Percentiles rank a stretch among this genome's conserved stretches.
These are phyloP conservation scores for Holacanthus passer DNA, from an alignment of 2,113 vertebrate genomes.

Conservation along the genomic window DNA sequence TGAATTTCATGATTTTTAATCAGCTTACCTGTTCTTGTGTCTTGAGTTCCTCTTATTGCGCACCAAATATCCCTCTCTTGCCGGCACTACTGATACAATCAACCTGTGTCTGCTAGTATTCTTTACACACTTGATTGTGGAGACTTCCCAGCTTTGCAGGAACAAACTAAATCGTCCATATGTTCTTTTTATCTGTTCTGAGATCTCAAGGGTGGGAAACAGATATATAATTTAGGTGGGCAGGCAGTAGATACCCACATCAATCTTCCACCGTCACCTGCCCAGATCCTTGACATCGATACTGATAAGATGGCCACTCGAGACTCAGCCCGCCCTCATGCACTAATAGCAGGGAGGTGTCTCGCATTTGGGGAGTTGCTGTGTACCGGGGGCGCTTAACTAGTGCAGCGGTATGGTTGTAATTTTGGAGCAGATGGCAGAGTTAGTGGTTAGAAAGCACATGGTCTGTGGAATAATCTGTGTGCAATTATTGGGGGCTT, in stretches of 20 bases:
- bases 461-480: slow-evolving; percentile 67
- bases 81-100: slow-evolving; percentile 31
- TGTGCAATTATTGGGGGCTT: slow-evolving; percentile 71
- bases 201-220: slow-evolving; percentile 11
- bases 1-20: slow-evolving; percentile 34
- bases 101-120: slow-evolving; percentile 12
- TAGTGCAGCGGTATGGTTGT: slow-evolving; percentile 10
- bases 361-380: slow-evolving; percentile 2
- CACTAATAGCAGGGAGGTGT: slow-evolving; percentile 19
- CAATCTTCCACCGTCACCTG: slow-evolving; percentile 34
- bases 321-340: slow-evolving; percentile 17
- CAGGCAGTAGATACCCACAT: slow-evolving; percentile 22
- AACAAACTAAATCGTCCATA: slow-evolving; percentile 16
- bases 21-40: slow-evolving; percentile 22
- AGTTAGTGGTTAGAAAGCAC: slow-evolving; percentile 70
- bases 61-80: neutral
- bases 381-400: slow-evolving; percentile 6
- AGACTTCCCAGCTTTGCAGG: neutral
- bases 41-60: neutral
- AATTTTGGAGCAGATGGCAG: slow-evolving; percentile 74
- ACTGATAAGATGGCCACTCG: slow-evolving; percentile 20
- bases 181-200: slow-evolving; percentile 22
- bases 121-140: neutral
- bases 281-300: slow-evolving; percentile 24
- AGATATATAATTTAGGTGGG: slow-evolving; percentile 19